phyloP scores from a whole-genome alignment of 2,888 invertebrate genomes.

The Mythimna pallens region DNA sequence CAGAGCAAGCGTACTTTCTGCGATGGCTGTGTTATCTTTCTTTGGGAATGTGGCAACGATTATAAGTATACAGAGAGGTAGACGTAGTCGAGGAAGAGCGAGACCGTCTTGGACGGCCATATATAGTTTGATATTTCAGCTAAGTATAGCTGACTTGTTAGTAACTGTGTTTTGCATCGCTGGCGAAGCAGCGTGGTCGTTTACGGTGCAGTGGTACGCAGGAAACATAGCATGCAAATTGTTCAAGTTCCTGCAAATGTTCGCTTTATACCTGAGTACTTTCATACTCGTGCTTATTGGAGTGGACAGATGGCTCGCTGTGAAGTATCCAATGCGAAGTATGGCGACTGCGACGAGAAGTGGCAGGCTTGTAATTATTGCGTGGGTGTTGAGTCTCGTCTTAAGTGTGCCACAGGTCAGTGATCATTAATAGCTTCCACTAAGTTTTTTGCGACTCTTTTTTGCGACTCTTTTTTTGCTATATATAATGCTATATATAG shows the following conservation, averaged over 20 bases:
- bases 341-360: conserved; percentile 93
- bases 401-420: conserved; percentile 96
- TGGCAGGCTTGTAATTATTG: conserved; percentile 92
- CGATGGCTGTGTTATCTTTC: conserved; percentile 94
- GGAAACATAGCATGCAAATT: conserved; percentile 94
- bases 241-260: conserved; percentile 95
- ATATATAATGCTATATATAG: too few relatives aligned
- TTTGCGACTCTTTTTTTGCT: conserved; percentile 18
- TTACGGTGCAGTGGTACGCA: conserved; percentile 95
- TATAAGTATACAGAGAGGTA: conserved; percentile 93
- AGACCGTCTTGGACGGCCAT: conserved; percentile 93
- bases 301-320: conserved; percentile 95
- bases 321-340: conserved; percentile 94
- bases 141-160: conserved; percentile 95
- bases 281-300: conserved; percentile 96
- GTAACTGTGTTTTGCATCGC: conserved; percentile 95
- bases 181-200: conserved; percentile 95
- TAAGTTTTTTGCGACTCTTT: conserved; percentile 17
- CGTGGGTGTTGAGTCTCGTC: conserved; percentile 93
- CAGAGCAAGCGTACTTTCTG: conserved; percentile 92
- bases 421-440: conserved; percentile 55
- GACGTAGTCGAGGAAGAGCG: conserved; percentile 89
- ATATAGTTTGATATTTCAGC: conserved; percentile 94
- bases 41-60: conserved; percentile 94
- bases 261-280: conserved; percentile 95